These are phyloP conservation scores for Sesamia nonagrioides DNA, from an alignment of 1,140 invertebrate species.

Conservation along the genomic window DNA sequence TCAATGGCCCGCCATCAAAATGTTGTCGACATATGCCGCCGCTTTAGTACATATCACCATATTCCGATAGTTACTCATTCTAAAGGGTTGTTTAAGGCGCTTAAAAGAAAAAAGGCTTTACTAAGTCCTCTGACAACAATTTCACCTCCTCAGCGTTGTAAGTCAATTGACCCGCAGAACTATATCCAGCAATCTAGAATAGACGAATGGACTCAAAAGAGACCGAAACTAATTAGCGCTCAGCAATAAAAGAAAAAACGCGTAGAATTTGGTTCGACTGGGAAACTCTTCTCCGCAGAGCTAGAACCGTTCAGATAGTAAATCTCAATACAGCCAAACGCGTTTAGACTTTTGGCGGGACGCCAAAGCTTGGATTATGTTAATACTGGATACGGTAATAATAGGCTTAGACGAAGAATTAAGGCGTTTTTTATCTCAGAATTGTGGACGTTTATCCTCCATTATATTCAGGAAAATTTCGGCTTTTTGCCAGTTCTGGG, in stretches of 20 bases:
- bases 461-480: constrained; percentile 5
- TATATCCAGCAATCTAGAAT: constrained; percentile 19
- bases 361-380: constrained; percentile 47
- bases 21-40: too few relatives aligned
- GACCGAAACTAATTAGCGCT: constrained; percentile 40
- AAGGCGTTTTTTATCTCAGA: constrained; percentile 19
- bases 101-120: neutral
- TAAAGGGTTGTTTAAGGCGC: too few relatives aligned
- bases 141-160: neutral
- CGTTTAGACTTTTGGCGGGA: constrained; percentile 56
- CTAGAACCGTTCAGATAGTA: constrained; percentile 55
- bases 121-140: neutral
- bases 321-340: constrained; percentile 66
- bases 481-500: constrained; percentile 18
- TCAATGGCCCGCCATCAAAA: too few relatives aligned
- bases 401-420: constrained; percentile 35
- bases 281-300: constrained; percentile 44
- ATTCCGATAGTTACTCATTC: too few relatives aligned
- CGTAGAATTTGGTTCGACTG: constrained; percentile 49
- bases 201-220: constrained; percentile 18
- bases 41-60: too few relatives aligned
- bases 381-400: constrained; percentile 41
- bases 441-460: constrained; percentile 27
- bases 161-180: constrained; percentile 29
- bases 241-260: constrained; percentile 23